Evolutionary conservation across 30 jellyfish, hydroid and myxozoan species (phyloP), one percentile per base, ranked within the genome.

Genomic region (Morbakka virulenta): DNA sequence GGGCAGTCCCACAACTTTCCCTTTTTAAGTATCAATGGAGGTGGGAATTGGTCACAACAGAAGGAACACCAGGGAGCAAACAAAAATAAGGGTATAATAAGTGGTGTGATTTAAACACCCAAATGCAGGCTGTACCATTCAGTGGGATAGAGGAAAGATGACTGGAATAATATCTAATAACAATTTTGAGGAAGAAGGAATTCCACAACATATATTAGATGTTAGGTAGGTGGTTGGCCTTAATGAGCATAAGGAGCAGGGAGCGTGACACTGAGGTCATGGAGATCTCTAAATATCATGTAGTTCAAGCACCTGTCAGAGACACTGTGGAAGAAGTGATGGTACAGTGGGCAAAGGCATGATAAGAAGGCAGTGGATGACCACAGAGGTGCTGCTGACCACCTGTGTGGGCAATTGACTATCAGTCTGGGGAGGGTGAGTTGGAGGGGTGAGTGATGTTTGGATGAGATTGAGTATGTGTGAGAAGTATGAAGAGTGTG

Each of bases 381-480:
- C 73, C 73, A 62, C 73, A 62, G 25, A 41, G 73, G 2, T 26
- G 31, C 31, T 26, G 73, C 28, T 20, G 73, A 21, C 73, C 73
- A 14, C 73, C 73, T 4, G 25, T 20, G 2, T 62, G 73, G 73
- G 11, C 51, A 4, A 62, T 28, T 2, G 73, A 62, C 73, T 62
- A 62, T 1, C 49, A 9, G 14, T 26, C 31, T 41, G 51, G 31
- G 9, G 28, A n/a, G 28, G 28, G 34, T 26, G 31, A 14, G 28
- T 21, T 62, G 28, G 28, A 49, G 11, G 22, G n/a, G n/a, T n/a
- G n/a, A n/a, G n/a, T n/a, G n/a, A n/a, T n/a, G n/a, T n/a, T n/a
- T n/a, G 11, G 28, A 26, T 53, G 11, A 3, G 11, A 53, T 53
- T 53, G 4, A 12, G 28, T n/a, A 26, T 62, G 73, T 62, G 28